Evolutionary conservation across 2,888 invertebrate species (phyloP), one percentile per base, ranked within the genome.

Genomic region (Kuschelorhynchus macadamiae): DNA sequence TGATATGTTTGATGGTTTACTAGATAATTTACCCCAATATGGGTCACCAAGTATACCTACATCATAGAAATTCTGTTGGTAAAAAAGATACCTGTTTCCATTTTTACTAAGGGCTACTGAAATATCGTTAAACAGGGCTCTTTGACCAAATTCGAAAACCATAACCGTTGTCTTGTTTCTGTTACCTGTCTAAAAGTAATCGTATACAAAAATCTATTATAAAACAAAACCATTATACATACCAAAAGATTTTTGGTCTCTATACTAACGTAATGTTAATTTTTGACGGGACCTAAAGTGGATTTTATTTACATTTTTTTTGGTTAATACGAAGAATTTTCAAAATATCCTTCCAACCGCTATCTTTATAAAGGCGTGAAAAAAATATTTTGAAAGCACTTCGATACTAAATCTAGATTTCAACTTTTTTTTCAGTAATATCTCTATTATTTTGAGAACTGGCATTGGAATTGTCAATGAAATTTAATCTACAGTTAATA

Each of bases 161-260:
- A 71, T 74, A 70, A 72, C 71, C 69, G 36, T 33, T 57, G 52
- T 61, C 32, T 67, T 53, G 49, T 56, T 46, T 61, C 32, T 65
- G 56, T 65, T 53, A 59, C 42, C 71, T 72, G 70, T 72, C 72
- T 73, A 77, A 77, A 77, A 76, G 68, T 80, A 80, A 79, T 79
- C 80, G 79, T 81, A 80, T 81, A 80, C 80, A 79, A 79, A 74
- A 80, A 79, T 78, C 77, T 79, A 79, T 74, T 72, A 75, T 76
- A 11, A 77, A 78, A 76, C n/a, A 66, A 78, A 78, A 76, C 72
- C 9, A 56, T 32, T 66, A 62, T 46, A 61, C 52, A 66, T 78
- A 78, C 76, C 18, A 61, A 78, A 78, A 78, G 76, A 75, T 75
- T 71, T 79, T 80, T 79, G 78, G 79, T 79, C 56, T 75, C 78